Evolutionary conservation across 1,140 invertebrate genomes (phyloP), one percentile per base, ranked within the genome.

Genomic region (Apis laboriosa): DNA sequence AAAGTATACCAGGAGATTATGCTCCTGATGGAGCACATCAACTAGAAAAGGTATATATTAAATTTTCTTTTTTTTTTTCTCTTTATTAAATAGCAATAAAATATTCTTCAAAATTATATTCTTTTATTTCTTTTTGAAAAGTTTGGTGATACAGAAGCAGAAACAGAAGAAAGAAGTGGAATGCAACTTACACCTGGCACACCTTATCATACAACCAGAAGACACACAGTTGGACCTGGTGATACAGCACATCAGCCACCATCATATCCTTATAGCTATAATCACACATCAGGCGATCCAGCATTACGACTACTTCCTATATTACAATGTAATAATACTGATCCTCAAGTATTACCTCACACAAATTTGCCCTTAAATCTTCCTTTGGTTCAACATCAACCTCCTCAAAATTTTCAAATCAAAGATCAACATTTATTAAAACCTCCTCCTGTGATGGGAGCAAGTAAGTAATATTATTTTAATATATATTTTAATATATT

Each of bases 371-470:
- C 97, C 61, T 95, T 97, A 82, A 97, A 97, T 93, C 94, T 97
- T 91, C 97, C 97, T 70, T 94, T 97, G 84, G 94, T 97, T 58
- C 96, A 97, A 89, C 96, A 97, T 92, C 96, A 97, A 84, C 96
- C 96, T 64, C 97, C 96, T 13, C 96, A 97, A 89, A 97, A 97
- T 94, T 97, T 98, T 93, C 97, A 97, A 89, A 97, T 98, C 80
- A 98, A 99, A 92, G 98, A 99, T 94, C 98, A 98, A 90, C 97
- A 99, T 94, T 95, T 99, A 84, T 94, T 99, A 61, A 98, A 99
- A 93, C 98, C 98, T 61, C 98, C 98, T 3, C 96, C 97, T 75
- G 97, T 97, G 15, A 97, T 98, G 96, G 97, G 97, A 81, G 97
- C 97, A 87, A 97, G 97, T 98, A 91, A 95, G 95, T 95, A 70